Percentiles rank a stretch among this genome's conserved stretches.
phyloP scores from a whole-genome alignment of 2,888 invertebrate species.

The Lutraria lutraria region DNA sequence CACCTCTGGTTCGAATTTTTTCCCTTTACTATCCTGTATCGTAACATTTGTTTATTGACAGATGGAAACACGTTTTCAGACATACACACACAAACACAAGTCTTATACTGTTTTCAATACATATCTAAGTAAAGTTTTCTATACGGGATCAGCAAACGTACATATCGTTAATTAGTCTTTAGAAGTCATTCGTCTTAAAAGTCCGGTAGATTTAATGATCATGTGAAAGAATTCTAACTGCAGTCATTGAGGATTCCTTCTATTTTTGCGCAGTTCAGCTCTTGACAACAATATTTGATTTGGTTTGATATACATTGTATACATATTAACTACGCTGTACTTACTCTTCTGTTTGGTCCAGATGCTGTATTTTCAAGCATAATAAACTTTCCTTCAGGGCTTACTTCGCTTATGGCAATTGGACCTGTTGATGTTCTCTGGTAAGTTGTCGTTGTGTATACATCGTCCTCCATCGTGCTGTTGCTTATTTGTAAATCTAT shows the following conservation, averaged over 20 bases:
- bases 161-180: too few species aligned
- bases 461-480: conserved; percentile 87
- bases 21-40: conserved; percentile 48
- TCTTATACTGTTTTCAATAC: background rate
- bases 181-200: too few species aligned
- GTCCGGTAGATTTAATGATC: too few species aligned
- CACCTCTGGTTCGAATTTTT: conserved; percentile 38
- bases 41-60: background rate
- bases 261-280: too few species aligned
- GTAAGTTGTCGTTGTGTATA: conserved; percentile 88
- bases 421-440: conserved; percentile 88
- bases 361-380: conserved; percentile 87
- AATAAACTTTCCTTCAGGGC: conserved; percentile 87
- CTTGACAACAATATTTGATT: too few species aligned
- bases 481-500: conserved; percentile 77
- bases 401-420: conserved; percentile 87
- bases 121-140: too few species aligned
- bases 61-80: background rate
- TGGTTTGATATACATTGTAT: too few species aligned
- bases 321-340: too few species aligned
- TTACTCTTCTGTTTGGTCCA: conserved; percentile 79
- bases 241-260: too few species aligned
- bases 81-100: background rate
- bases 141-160: too few species aligned
- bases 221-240: too few species aligned